Evolutionary conservation across 2,888 invertebrate species (phyloP), one percentile per base, ranked within the genome.

Genomic region (Lottia gigantea): DNA sequence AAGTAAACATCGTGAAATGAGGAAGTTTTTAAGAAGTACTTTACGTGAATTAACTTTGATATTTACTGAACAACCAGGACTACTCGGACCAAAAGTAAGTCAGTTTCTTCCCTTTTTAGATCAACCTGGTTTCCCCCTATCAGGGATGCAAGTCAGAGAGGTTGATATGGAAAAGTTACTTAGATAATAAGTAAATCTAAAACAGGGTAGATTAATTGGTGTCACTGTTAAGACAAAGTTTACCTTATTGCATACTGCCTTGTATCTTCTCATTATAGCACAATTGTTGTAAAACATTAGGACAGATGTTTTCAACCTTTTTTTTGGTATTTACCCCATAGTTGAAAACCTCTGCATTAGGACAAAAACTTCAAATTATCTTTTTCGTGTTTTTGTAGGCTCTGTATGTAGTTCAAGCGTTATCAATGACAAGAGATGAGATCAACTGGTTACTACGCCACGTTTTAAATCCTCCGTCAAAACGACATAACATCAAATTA

Each of bases 41-140:
- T 90, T 99, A 25, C 96, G 97, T 86, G 99, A 99, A 89, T 90
- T 99, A 74, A 95, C 95, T 0, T 91, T 97, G 2, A 95, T 99
- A 82, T 92, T 99, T 86, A 95, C 97, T 19, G 99, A 99, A 89
- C 98, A 99, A 88, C 99, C 99, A 3, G 98, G 99, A 0, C 90
- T 99, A 26, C 90, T 99, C 62, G 99, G 99, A 0, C 99, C 99
- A 0, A 99, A 99, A 87, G 90, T 90, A 81, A 67, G 46, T 69
- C 14, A 55, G 1, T 55, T 55, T 2, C 1, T 55, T 19, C 1
- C 8, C 8, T 55, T 23, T 40, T n/a, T n/a, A n/a, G n/a, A n/a
- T n/a, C n/a, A n/a, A n/a, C n/a, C n/a, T n/a, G n/a, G n/a, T n/a
- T n/a, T n/a, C n/a, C n/a, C n/a, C n/a, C n/a, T n/a, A n/a, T n/a